Evolutionary conservation across 2,888 invertebrate species (phyloP).

Genomic region (Melanostoma mellinum): DNA sequence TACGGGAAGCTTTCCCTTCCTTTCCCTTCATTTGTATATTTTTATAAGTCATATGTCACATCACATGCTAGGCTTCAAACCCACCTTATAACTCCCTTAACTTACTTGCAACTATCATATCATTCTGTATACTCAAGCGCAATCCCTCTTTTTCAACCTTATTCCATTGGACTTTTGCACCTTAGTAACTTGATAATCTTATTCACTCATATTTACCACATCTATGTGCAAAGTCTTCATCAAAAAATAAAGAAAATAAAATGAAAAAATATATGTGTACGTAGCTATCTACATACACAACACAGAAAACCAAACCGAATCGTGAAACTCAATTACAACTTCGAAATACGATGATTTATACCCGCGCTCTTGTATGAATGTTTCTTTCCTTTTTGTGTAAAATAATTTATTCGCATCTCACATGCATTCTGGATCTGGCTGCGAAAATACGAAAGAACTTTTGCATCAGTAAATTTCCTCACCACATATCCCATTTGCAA

Average conservation of each 20-base stretch:
- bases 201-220: slow-evolving; percentile 45
- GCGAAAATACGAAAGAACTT: slow-evolving; percentile 34
- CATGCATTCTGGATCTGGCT: slow-evolving; percentile 42
- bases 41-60: no score
- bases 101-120: no score
- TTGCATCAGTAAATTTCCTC: slow-evolving; percentile 61
- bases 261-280: neutral
- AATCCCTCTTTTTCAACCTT: neutral
- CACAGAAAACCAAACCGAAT: neutral
- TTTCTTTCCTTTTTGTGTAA: slow-evolving; percentile 9
- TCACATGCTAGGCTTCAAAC: no score
- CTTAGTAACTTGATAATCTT: slow-evolving; percentile 17
- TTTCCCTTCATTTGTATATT: no score
- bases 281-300: no score
- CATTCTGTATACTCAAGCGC: no score
- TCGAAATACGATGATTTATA: slow-evolving; percentile 61
- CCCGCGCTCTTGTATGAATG: slow-evolving; percentile 19
- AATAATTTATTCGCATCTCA: slow-evolving; percentile 45
- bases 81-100: no score
- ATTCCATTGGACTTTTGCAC: slow-evolving; percentile 17
- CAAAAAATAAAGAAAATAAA: neutral
- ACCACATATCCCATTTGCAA: slow-evolving; percentile 44
- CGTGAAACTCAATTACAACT: slow-evolving; percentile 60
- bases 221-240: slow-evolving; percentile 14
- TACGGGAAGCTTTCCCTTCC: no score